phyloP scores from a whole-genome alignment of 1,140 invertebrate species.

The Archivesica marissinica region DNA sequence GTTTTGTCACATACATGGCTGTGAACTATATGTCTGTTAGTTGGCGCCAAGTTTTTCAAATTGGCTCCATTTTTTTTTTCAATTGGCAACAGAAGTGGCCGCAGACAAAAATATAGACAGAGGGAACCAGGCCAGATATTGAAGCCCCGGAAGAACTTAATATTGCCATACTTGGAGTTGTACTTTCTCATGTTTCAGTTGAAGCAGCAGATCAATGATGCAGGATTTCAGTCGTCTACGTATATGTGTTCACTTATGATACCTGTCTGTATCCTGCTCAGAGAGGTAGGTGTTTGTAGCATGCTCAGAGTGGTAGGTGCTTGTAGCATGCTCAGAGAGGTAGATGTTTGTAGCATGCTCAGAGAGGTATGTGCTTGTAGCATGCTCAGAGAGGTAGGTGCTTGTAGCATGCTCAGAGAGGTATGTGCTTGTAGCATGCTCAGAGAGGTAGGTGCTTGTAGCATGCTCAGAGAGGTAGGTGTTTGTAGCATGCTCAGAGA shows the following conservation, averaged over 20 bases:
- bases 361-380: not conserved
- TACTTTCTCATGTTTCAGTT: slow-evolving; percentile 62
- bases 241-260: slow-evolving; percentile 76
- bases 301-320: not conserved
- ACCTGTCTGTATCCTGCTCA: slow-evolving; percentile 75
- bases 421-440: slow-evolving; percentile 43
- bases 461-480: not conserved
- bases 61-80: not conserved
- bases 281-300: slow-evolving; percentile 69
- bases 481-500: not conserved
- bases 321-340: not conserved
- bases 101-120: too few species aligned
- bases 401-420: slow-evolving; percentile 74
- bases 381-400: slow-evolving; percentile 6
- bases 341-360: not conserved
- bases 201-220: slow-evolving; percentile 63
- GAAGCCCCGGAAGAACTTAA: too few species aligned
- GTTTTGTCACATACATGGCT: too few species aligned
- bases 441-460: not conserved
- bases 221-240: slow-evolving; percentile 68
- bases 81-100: not conserved
- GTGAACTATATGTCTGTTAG: too few species aligned
- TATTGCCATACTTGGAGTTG: not conserved
- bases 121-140: not conserved
- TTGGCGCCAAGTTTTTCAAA: too few species aligned